These are phyloP conservation scores for Melieria omissa DNA, from an alignment of 2,888 invertebrate species.

Conservation along the genomic window DNA sequence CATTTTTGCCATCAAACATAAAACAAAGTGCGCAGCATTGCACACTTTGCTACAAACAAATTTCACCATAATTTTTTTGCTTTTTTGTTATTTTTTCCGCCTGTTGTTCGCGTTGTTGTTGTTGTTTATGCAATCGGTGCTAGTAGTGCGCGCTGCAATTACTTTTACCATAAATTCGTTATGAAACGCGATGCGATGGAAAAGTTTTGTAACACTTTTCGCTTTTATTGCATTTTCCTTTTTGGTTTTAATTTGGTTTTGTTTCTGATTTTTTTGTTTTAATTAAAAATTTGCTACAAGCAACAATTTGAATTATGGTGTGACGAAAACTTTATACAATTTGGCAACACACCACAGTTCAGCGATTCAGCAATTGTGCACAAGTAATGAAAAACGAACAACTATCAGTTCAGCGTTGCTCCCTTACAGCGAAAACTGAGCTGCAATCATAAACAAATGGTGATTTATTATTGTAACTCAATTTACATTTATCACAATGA, in stretches of 20 bases:
- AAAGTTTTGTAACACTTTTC: background rate
- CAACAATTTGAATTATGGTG: constrained; percentile 7
- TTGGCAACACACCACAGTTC: background rate
- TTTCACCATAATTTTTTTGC: no score
- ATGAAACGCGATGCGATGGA: background rate
- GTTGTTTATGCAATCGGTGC: no score
- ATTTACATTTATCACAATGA: constrained; percentile 2
- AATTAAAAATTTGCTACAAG: constrained; percentile 29
- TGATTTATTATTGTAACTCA: constrained; percentile 10
- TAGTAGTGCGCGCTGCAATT: no score
- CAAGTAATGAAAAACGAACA: background rate
- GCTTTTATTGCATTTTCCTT: background rate
- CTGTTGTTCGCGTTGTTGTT: no score
- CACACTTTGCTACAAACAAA: no score
- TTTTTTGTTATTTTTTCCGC: no score
- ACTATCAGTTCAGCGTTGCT: background rate
- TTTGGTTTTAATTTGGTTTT: background rate
- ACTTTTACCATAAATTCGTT: background rate
- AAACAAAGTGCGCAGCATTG: no score
- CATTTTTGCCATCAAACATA: no score
- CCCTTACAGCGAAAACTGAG: no score
- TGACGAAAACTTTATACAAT: background rate
- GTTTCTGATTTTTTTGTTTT: constrained; percentile 13
- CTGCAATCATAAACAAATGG: no score
- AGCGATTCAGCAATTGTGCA: background rate